A percentile compares a stretch with the other conserved stretches of the same genome.
These are phyloP conservation scores for Pelosia muscerda DNA, from an alignment of 2,888 invertebrate genomes.

Conservation along the genomic window DNA sequence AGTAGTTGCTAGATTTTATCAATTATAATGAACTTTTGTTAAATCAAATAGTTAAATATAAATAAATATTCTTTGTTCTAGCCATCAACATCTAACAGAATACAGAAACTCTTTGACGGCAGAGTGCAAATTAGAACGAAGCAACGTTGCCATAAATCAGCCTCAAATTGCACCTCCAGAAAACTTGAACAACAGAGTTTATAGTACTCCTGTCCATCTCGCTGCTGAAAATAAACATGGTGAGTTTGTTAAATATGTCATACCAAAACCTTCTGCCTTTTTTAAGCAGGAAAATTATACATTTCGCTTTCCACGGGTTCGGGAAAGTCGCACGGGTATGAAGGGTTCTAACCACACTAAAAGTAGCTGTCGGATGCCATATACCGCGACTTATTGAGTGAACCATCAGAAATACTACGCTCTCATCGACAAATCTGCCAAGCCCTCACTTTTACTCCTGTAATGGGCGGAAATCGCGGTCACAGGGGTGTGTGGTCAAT, in stretches of 20 bases:
- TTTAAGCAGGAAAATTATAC: too few species aligned
- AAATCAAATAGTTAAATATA: neutral
- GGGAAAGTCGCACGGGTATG: too few species aligned
- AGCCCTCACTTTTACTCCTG: too few species aligned
- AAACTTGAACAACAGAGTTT: conserved; percentile 76
- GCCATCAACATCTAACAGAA: conserved; percentile 75
- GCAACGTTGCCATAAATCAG: conserved; percentile 73
- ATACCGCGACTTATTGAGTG: too few species aligned
- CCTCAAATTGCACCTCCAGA: conserved; percentile 73
- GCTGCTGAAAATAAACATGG: conserved; percentile 80
- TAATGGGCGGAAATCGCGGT: too few species aligned
- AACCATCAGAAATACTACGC: too few species aligned
- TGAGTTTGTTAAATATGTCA: conserved; percentile 39
- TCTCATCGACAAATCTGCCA: too few species aligned
- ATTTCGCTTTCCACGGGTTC: too few species aligned
- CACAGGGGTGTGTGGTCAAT: too few species aligned
- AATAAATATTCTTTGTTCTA: conserved; percentile 45
- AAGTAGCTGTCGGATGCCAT: too few species aligned
- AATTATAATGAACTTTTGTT: neutral
- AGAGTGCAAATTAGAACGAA: conserved; percentile 80
- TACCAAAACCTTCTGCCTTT: too few species aligned
- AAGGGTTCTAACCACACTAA: too few species aligned
- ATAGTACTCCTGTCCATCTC: conserved; percentile 82
- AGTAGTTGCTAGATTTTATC: neutral
- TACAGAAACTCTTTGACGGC: conserved; percentile 79